Base-by-base conservation (phyloP, 2,797 vertebrate species). In the Diplodus puntazzo region DNA sequence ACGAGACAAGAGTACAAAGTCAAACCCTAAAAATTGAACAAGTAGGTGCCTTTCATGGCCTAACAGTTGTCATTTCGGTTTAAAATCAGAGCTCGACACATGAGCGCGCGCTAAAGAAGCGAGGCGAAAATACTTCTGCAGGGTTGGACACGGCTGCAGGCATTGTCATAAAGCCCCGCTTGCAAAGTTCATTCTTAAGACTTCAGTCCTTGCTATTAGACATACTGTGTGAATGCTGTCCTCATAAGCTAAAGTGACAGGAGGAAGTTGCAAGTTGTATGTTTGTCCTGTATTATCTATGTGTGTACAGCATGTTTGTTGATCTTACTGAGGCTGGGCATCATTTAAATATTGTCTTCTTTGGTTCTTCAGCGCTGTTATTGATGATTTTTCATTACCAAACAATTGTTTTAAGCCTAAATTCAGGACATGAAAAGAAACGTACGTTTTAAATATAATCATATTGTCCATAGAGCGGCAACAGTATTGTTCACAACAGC, bases 51-150 rank as follows among this genome's bases (percentile, higher is more conserved):
- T 91, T 88, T 91, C 83, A 86, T 87, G 85, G 78, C 70, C 74
- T 67, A 80, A 84, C 85, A 84, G 82, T 86, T 83, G 90, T 90
- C 87, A 77, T 87, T 87, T 89, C 69, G 42, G 71, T 71, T 92
- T 53, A 80, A 39, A 77, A 89, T 92, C 77, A 81, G 79, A 81
- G 84, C 39, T 79, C 88, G 88, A 89, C 85, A 76, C 57, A 30
- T 42, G 10, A 58, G 65, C 43, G n/a, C 62, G 75, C 46, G 50
- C 57, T 77, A 25, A 61, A 82, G 75, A 67, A 58, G 48, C 17
- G 46, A 68, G 45, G 81, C 45, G 64, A 77, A 77, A 63, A 64
- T 45, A 72, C 16, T 17, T 68, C 83, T 45, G 70, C 81, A 52
- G 80, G 59, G 49, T 69, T 74, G 77, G 75, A 84, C 68, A 1